phyloP scores from a whole-genome alignment of 2,113 vertebrate species.

The Noturus placidus region DNA sequence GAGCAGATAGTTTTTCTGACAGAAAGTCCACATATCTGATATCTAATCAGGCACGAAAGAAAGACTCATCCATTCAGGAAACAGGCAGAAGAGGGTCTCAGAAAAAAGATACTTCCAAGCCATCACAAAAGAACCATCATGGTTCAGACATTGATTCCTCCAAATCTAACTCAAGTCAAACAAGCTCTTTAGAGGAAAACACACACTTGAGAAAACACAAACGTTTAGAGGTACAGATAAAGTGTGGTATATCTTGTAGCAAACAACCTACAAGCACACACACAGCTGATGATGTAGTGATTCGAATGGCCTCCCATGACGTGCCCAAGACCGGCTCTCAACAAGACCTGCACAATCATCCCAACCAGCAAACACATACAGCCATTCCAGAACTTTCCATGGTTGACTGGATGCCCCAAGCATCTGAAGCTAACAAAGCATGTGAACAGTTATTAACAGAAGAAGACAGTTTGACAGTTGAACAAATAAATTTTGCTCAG shows the following conservation, averaged over 20 bases:
- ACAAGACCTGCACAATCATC: not conserved
- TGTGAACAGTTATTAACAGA: constrained; percentile 45
- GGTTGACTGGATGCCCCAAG: constrained; percentile 47
- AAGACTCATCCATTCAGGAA: constrained; percentile 18
- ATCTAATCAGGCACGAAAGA: constrained; percentile 39
- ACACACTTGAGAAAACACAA: constrained; percentile 7
- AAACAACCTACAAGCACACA: constrained; percentile 4
- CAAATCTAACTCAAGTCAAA: constrained; percentile 36
- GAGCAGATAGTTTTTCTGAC: constrained; percentile 30
- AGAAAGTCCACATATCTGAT: constrained; percentile 31
- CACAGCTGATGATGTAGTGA: not conserved
- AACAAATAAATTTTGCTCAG: constrained; percentile 16
- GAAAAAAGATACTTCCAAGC: not conserved
- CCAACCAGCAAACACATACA: not conserved
- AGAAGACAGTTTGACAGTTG: constrained; percentile 47
- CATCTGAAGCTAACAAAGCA: constrained; percentile 44
- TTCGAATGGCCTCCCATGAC: not conserved
- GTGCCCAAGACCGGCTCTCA: not conserved
- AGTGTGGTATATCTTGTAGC: not conserved
- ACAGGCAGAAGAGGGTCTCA: constrained; percentile 10
- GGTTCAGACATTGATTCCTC: constrained; percentile 38
- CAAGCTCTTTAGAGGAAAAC: constrained; percentile 18
- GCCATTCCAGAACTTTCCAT: constrained; percentile 53
- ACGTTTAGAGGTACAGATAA: constrained; percentile 24
- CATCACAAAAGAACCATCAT: constrained; percentile 20